Evolutionary conservation across 2,888 invertebrate genomes (phyloP).

Genomic region (Cryptocephalus moraei): DNA sequence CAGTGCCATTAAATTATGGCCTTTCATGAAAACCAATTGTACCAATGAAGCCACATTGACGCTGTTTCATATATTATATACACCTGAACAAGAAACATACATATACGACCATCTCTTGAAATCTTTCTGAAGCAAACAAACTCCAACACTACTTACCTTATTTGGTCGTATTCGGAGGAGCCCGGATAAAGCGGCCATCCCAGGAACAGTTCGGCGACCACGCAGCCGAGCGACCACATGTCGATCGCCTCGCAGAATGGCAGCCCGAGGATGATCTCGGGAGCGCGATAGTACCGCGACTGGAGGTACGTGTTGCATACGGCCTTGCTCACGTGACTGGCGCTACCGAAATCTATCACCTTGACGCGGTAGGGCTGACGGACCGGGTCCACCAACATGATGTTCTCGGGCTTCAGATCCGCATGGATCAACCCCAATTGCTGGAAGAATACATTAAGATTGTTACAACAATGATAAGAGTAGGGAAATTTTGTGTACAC

Average conservation of each 20-base stretch:
- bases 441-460: slow-evolving; percentile 42
- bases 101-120: too few relatives aligned
- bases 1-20: too few relatives aligned
- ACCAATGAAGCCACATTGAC: too few relatives aligned
- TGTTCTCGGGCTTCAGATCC: slow-evolving; percentile 99
- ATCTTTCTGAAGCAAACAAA: too few relatives aligned
- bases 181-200: slow-evolving; percentile 99
- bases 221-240: slow-evolving; percentile 99
- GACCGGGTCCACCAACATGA: slow-evolving; percentile 98
- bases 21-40: too few relatives aligned
- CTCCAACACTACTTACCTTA: slow-evolving; percentile 33
- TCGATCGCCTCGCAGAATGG: slow-evolving; percentile 99
- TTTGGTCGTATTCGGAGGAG: slow-evolving; percentile 98
- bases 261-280: slow-evolving; percentile 92
- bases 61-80: too few relatives aligned
- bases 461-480: too few relatives aligned
- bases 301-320: slow-evolving; percentile 99
- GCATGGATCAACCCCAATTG: slow-evolving; percentile 99
- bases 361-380: slow-evolving; percentile 98
- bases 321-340: slow-evolving; percentile 98
- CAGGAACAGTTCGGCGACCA: slow-evolving; percentile 96
- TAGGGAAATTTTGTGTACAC: too few relatives aligned
- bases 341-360: slow-evolving; percentile 99
- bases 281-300: slow-evolving; percentile 96
- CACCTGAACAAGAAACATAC: slow-evolving; percentile 42